These are phyloP conservation scores for Zosterops pallidus DNA, from an alignment of 2,113 vertebrate genomes.

Conservation along the genomic window DNA sequence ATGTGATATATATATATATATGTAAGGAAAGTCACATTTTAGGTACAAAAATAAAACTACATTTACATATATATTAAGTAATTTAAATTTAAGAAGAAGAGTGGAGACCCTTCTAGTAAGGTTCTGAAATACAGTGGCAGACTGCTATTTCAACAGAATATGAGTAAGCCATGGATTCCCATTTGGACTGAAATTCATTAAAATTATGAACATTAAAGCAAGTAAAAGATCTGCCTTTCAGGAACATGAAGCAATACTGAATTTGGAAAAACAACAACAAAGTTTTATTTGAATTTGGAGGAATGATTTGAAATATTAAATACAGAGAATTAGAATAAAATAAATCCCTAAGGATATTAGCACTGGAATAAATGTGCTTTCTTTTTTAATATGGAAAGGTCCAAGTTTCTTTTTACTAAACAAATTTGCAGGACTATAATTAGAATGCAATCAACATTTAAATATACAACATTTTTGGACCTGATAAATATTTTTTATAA, in stretches of 20 bases:
- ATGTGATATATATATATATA: neutral
- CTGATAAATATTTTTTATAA: conserved; percentile 52
- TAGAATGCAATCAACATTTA: conserved; percentile 47
- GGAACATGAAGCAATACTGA: conserved; percentile 23
- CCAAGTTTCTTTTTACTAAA: conserved; percentile 15
- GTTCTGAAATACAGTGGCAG: conserved; percentile 52
- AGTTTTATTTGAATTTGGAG: conserved; percentile 35
- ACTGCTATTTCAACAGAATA: neutral
- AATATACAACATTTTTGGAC: conserved; percentile 43
- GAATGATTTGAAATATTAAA: conserved; percentile 40
- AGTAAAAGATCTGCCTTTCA: conserved; percentile 45
- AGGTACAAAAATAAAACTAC: conserved; percentile 41
- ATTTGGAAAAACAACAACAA: conserved; percentile 31
- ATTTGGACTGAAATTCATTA: conserved; percentile 26
- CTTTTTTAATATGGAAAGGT: conserved; percentile 15
- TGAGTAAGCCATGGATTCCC: conserved; percentile 16
- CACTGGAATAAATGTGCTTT: conserved; percentile 12
- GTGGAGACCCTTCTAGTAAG: conserved; percentile 41
- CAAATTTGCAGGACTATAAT: conserved; percentile 35
- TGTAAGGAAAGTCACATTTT: conserved; percentile 35
- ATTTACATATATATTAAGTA: conserved; percentile 64
- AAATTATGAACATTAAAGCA: conserved; percentile 26
- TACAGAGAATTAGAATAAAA: conserved; percentile 22
- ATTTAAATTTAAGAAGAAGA: conserved; percentile 51
- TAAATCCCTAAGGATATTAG: conserved; percentile 1